Percentiles rank a stretch among this genome's conserved stretches.
These are phyloP conservation scores for Merops nubicus DNA, from an alignment of 2,113 vertebrate genomes.

Conservation along the genomic window DNA sequence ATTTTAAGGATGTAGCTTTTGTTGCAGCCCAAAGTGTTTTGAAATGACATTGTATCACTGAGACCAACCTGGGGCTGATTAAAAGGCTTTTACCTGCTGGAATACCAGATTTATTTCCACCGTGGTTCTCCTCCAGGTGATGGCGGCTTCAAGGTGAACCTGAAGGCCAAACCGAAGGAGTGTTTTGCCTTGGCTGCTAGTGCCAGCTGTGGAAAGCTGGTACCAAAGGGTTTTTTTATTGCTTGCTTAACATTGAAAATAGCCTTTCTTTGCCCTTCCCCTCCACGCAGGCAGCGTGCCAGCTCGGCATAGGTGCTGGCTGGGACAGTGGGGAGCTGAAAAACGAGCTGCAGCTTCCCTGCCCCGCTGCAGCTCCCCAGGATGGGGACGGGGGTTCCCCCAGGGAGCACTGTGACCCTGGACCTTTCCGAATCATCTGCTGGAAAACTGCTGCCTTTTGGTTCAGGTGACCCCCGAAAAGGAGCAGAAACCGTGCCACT, in stretches of 20 bases:
- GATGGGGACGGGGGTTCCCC: background rate
- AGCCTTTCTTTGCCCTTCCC: background rate
- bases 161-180: conserved; percentile 1
- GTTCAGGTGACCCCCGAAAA: background rate
- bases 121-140: background rate
- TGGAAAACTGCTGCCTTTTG: background rate
- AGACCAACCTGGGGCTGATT: background rate
- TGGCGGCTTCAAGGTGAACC: conserved; percentile 10
- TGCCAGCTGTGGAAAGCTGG: background rate
- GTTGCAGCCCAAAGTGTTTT: background rate
- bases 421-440: fast-evolving
- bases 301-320: background rate
- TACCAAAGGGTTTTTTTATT: background rate
- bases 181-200: background rate
- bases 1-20: conserved; percentile 34
- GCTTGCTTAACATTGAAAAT: background rate
- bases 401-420: fast-evolving
- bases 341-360: background rate
- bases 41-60: background rate
- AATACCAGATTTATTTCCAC: background rate
- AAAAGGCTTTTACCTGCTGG: background rate
- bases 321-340: background rate
- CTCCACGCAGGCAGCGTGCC: background rate
- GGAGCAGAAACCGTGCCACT: background rate
- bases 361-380: fast-evolving